These are phyloP conservation scores for Ridgeia piscesae DNA, from an alignment of 1,140 invertebrate species.

Conservation along the genomic window DNA sequence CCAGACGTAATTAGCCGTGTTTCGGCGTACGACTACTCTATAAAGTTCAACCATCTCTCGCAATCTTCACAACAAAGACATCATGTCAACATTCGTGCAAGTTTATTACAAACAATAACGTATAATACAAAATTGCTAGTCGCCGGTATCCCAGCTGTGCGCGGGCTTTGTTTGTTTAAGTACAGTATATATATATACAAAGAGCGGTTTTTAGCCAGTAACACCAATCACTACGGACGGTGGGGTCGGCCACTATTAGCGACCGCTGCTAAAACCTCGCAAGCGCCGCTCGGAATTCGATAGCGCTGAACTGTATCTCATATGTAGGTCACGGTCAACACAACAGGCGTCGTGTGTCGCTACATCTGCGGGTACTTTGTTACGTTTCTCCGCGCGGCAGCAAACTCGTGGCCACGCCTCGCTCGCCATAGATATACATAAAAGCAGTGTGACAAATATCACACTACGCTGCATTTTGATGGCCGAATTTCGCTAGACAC, in stretches of 20 bases:
- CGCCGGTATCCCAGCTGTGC: background rate
- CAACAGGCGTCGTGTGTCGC: no score
- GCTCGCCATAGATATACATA: background rate
- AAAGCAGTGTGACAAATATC: background rate
- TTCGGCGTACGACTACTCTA: background rate
- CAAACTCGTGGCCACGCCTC: background rate
- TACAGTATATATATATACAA: constrained; percentile 1
- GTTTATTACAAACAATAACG: background rate
- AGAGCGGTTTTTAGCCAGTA: background rate
- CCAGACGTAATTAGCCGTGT: background rate
- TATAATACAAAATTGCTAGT: constrained; percentile 2
- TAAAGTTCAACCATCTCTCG: no score
- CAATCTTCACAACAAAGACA: background rate
- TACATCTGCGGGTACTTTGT: background rate
- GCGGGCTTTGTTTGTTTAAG: background rate
- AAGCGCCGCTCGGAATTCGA: background rate
- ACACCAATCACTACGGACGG: background rate
- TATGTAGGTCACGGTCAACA: no score
- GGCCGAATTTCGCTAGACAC: background rate
- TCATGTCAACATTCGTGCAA: background rate
- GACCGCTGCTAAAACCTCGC: background rate
- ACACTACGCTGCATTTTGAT: background rate
- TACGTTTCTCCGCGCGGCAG: background rate
- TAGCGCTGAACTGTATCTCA: background rate
- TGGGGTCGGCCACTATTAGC: background rate